phyloP scores from a whole-genome alignment of 2,113 vertebrate species.

The Salvelinus sp. region DNA sequence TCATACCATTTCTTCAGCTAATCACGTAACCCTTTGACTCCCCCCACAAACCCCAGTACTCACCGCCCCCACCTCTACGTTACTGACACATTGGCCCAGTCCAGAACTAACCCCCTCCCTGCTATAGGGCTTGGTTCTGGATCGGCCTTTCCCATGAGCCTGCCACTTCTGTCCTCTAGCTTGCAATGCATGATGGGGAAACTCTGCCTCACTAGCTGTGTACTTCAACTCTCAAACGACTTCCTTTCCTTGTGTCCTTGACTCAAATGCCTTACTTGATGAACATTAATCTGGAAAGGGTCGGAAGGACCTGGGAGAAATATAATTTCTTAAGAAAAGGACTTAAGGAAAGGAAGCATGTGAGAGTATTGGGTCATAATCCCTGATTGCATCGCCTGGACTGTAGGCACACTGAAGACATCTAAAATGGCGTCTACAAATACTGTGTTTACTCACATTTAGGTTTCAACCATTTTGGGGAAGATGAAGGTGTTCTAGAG shows the following conservation, averaged over 20 bases:
- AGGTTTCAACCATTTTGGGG: too few species aligned
- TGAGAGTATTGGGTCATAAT: background rate
- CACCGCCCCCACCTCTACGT: background rate
- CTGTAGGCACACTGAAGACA: too few species aligned
- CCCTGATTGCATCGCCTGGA: too few species aligned
- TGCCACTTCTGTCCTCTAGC: slow-evolving; percentile 42
- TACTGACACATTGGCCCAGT: background rate
- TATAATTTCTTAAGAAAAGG: background rate
- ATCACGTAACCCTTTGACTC: background rate
- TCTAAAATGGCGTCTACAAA: background rate
- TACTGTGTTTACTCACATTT: too few species aligned
- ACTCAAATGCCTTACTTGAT: slow-evolving; percentile 6
- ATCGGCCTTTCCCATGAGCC: background rate
- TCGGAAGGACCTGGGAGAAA: background rate
- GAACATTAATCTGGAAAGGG: background rate
- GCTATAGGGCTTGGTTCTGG: background rate
- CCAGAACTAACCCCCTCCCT: background rate
- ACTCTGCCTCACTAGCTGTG: background rate
- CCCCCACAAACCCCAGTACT: background rate
- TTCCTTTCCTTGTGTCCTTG: slow-evolving; percentile 17
- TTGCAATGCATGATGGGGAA: slow-evolving; percentile 58
- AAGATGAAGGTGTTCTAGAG: too few species aligned
- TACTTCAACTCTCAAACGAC: slow-evolving; percentile 3
- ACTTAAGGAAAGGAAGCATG: background rate
- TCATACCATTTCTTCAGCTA: background rate